Percentiles rank a stretch among this genome's conserved stretches.
Conservation (phyloP, 2,888 invertebrate species). For the Dicycla oo region DNA sequence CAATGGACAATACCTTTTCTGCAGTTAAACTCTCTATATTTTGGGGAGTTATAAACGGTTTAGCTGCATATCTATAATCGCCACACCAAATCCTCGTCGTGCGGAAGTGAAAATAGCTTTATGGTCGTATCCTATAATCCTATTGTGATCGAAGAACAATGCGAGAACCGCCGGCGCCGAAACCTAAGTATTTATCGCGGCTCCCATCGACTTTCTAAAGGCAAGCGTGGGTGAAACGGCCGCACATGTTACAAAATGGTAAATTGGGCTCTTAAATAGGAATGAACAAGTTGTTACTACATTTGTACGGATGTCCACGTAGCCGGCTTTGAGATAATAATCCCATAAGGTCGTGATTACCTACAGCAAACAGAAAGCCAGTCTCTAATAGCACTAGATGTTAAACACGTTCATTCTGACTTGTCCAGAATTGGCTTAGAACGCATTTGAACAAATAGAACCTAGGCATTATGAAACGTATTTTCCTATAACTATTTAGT, state of each 20-base stretch:
- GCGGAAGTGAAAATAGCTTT: constrained; percentile 73
- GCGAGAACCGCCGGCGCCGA: constrained; percentile 65
- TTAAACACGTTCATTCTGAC: constrained; percentile 4
- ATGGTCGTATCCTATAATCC: constrained; percentile 73
- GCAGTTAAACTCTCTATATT: constrained; percentile 29
- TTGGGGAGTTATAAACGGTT: constrained; percentile 37
- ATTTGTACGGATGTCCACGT: constrained; percentile 52
- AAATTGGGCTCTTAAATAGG: constrained; percentile 67
- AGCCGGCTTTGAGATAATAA: constrained; percentile 58
- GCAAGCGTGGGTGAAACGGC: constrained; percentile 74
- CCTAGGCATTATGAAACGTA: constrained; percentile 5
- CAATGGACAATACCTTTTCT: constrained; percentile 28
- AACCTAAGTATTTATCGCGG: constrained; percentile 73
- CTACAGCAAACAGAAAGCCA: constrained; percentile 34
- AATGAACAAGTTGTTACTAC: constrained; percentile 62
- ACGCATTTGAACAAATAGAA: constrained; percentile 1
- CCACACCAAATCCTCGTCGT: constrained; percentile 52
- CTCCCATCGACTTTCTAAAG: constrained; percentile 78
- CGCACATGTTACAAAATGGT: constrained; percentile 69
- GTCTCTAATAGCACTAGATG: constrained; percentile 2
- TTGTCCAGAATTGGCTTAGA: constrained; percentile 15
- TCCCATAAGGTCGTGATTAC: constrained; percentile 45
- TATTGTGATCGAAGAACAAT: constrained; percentile 79
- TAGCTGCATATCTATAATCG: constrained; percentile 44
- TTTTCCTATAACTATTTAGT: constrained; percentile 18